A percentile compares a stretch with the other conserved stretches of the same genome.
Conservation (phyloP, 1,140 invertebrate species). For the Procambarus virginalis region DNA sequence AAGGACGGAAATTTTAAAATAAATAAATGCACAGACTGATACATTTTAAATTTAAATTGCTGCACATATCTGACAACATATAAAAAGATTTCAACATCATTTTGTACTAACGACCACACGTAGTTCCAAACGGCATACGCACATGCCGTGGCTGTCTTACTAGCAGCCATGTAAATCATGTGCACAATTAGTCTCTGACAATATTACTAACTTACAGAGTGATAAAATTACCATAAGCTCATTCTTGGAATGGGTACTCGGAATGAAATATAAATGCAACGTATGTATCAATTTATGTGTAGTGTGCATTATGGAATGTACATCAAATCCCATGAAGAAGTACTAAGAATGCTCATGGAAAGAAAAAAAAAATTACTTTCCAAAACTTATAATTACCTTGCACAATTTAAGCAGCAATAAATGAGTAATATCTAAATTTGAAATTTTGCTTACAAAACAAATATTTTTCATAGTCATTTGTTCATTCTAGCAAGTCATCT, state of each 20-base stretch:
- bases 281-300: slow-evolving; percentile 1
- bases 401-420: background rate
- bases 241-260: background rate
- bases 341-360: background rate
- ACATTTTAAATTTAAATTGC: background rate
- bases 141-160: background rate
- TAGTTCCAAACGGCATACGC: background rate
- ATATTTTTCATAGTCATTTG: background rate
- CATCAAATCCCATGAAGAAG: background rate
- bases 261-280: background rate
- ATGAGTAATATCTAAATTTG: background rate
- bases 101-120: background rate
- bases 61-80: background rate
- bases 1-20: background rate
- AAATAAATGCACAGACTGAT: background rate
- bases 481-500: background rate
- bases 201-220: background rate
- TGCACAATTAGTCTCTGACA: background rate
- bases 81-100: background rate
- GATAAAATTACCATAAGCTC: background rate
- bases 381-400: background rate
- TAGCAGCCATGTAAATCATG: background rate
- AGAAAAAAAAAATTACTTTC: background rate
- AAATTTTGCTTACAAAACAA: background rate
- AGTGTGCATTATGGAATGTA: background rate